Evolutionary conservation across 2,113 vertebrate genomes (phyloP).

Genomic region (Rhynchomys soricoides): DNA sequence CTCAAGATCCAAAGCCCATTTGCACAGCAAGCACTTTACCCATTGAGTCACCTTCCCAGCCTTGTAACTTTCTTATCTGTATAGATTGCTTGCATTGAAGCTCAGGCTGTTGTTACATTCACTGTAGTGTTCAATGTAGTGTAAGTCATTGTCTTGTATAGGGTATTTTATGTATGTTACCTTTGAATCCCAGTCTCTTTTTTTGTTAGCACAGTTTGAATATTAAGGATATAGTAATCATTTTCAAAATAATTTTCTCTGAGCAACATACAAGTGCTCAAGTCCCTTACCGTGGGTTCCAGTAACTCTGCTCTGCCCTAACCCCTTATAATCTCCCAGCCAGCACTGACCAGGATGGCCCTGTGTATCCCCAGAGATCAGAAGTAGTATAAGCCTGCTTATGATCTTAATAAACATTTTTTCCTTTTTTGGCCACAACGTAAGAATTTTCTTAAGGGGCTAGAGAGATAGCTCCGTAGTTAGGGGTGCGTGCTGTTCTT

Average conservation of each 20-base stretch:
- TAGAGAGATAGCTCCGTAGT: neutral
- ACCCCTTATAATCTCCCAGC: neutral
- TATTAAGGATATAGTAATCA: constrained; percentile 16
- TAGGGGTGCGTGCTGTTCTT: neutral
- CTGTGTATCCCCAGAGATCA: neutral
- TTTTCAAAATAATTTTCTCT: constrained; percentile 51
- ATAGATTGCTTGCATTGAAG: neutral
- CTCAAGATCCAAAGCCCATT: neutral
- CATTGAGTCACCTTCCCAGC: neutral
- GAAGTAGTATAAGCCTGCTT: neutral
- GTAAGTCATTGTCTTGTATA: neutral
- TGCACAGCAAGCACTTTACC: neutral
- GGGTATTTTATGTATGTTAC: neutral
- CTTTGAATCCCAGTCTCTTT: neutral
- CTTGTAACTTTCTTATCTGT: too few species aligned
- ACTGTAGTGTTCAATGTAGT: neutral
- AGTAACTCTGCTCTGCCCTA: neutral
- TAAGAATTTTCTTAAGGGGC: neutral
- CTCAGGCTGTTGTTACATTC: neutral
- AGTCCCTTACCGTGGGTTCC: neutral
- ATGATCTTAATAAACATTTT: neutral
- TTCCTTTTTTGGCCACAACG: constrained; percentile 12
- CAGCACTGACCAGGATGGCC: neutral
- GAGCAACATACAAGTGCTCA: neutral
- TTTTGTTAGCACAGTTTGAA: constrained; percentile 37